Evolutionary conservation across 2,113 vertebrate species (phyloP).

Genomic region (Nanorana parkeri): DNA sequence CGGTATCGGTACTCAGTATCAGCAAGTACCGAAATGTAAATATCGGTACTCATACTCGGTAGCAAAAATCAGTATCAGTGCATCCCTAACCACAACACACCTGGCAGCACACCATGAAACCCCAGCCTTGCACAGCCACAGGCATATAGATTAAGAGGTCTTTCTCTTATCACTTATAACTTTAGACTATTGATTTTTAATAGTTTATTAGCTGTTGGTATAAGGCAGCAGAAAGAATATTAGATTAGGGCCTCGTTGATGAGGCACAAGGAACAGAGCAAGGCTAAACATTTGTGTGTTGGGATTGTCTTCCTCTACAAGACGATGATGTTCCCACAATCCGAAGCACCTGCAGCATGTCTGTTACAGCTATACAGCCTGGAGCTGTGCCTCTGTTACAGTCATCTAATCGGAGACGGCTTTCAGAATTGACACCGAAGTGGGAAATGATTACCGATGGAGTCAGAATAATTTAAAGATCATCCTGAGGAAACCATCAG

Average conservation of each 20-base stretch:
- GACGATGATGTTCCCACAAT: conserved; percentile 12
- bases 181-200: neutral
- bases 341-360: neutral
- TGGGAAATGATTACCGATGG: neutral
- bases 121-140: too few species aligned
- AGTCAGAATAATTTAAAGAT: neutral
- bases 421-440: neutral
- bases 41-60: too few species aligned
- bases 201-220: neutral
- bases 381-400: neutral
- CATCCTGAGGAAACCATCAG: too few species aligned
- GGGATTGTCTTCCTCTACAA: neutral
- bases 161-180: too few species aligned
- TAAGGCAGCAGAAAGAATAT: neutral
- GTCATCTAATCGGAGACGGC: neutral
- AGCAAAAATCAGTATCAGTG: too few species aligned
- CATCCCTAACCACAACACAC: too few species aligned
- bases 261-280: neutral
- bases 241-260: conserved; percentile 25
- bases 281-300: neutral
- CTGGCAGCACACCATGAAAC: too few species aligned
- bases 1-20: too few species aligned
- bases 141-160: too few species aligned
- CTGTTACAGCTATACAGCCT: neutral
- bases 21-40: too few species aligned